Evolutionary conservation across 2,888 invertebrate species (phyloP).

Genomic region (Chrysolina americana): DNA sequence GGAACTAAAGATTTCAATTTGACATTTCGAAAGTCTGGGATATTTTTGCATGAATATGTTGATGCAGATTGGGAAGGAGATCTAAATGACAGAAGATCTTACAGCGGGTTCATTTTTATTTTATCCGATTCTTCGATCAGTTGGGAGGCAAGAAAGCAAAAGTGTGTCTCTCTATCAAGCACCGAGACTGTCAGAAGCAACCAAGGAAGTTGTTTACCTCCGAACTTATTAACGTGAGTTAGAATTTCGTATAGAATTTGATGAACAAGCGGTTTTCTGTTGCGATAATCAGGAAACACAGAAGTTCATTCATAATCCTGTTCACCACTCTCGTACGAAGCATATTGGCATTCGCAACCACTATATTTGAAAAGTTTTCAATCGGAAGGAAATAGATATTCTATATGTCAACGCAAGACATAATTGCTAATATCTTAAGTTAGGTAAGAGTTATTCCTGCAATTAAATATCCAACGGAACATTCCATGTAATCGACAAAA

Average conservation of each 20-base stretch:
- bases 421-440: too few relatives aligned
- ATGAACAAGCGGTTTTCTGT: constrained; percentile 28
- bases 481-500: too few relatives aligned
- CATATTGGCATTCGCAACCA: constrained; percentile 39
- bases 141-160: constrained; percentile 58
- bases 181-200: constrained; percentile 58
- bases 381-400: constrained; percentile 29
- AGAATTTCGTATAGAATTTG: constrained; percentile 24
- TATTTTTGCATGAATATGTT: too few relatives aligned
- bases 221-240: constrained; percentile 45
- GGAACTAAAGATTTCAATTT: too few relatives aligned
- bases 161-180: constrained; percentile 54
- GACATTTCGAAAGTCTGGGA: too few relatives aligned
- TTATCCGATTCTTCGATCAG: constrained; percentile 54
- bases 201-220: too few relatives aligned
- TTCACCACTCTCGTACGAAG: constrained; percentile 29
- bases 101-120: constrained; percentile 56
- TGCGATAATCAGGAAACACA: constrained; percentile 44
- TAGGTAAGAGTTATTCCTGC: too few relatives aligned
- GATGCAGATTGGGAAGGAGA: background rate
- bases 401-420: too few relatives aligned
- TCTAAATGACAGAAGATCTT: constrained; percentile 62
- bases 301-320: too few relatives aligned
- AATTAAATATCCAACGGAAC: too few relatives aligned
- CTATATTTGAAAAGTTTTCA: constrained; percentile 34